Conservation (phyloP, 2,113 vertebrate species). For the Myrmophylax atrothorax region DNA sequence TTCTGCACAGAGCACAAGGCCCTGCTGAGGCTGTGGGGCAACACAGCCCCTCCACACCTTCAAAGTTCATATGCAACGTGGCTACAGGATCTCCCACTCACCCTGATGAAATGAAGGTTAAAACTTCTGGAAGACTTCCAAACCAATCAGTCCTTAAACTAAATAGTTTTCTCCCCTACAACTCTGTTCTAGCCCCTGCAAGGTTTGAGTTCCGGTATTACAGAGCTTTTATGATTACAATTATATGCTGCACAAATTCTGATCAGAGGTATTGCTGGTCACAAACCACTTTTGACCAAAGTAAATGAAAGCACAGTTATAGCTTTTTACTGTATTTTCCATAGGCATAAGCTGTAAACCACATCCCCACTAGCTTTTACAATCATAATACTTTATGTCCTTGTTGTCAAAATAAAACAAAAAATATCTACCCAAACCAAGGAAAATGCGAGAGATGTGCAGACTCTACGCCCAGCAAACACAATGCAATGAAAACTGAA, state of each 20-base stretch:
- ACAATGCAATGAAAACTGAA: background rate
- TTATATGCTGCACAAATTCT: constrained; percentile 50
- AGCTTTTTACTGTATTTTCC: constrained; percentile 22
- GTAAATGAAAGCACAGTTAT: background rate
- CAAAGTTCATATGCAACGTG: background rate
- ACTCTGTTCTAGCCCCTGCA: background rate
- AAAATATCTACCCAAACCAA: background rate
- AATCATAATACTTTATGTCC: background rate
- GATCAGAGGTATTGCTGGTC: constrained; percentile 3
- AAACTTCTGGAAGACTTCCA: background rate
- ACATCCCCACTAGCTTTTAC: background rate
- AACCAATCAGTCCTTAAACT: constrained; percentile 13
- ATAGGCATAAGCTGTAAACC: background rate
- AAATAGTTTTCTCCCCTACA: background rate
- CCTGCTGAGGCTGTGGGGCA: background rate
- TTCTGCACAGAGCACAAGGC: constrained; percentile 29
- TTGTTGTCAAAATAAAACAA: background rate
- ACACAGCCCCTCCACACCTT: background rate
- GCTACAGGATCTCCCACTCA: background rate
- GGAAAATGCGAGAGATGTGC: background rate
- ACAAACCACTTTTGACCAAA: background rate
- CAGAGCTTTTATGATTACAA: constrained; percentile 24
- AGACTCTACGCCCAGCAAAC: background rate
- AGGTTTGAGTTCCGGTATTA: constrained; percentile 8
- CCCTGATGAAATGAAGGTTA: background rate